Conservation (phyloP, 2,797 vertebrate genomes). For the Melanotaenia trifasciata region DNA sequence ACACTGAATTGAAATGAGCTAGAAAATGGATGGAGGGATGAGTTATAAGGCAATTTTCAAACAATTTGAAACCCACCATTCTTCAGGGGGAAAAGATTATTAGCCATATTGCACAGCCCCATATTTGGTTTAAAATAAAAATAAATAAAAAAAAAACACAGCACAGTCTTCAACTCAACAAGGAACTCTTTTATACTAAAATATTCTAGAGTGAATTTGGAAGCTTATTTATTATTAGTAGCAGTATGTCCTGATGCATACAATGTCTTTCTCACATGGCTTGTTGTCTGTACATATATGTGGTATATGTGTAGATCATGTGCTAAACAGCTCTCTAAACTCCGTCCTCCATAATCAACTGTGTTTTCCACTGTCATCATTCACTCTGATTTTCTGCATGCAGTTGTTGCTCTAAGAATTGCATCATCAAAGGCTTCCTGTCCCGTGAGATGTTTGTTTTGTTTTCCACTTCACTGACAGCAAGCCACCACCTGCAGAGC, state of each 20-base stretch:
- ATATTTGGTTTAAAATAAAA: too few relatives aligned
- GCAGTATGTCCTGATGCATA: background rate
- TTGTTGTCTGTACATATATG: background rate
- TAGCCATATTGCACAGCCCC: too few relatives aligned
- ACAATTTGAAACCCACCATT: too few relatives aligned
- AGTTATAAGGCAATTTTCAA: too few relatives aligned
- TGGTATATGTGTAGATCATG: background rate
- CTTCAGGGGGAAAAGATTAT: too few relatives aligned
- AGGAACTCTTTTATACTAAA: too few relatives aligned
- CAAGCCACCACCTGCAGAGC: conserved; percentile 64
- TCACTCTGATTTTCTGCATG: conserved; percentile 26
- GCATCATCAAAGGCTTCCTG: conserved; percentile 61
- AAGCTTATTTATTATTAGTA: background rate
- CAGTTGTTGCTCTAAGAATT: conserved; percentile 36
- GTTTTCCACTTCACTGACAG: conserved; percentile 61
- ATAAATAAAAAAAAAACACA: too few relatives aligned
- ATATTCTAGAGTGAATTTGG: too few relatives aligned
- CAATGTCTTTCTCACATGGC: background rate
- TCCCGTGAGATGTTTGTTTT: conserved; percentile 58
- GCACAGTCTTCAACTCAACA: too few relatives aligned
- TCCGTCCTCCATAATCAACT: conserved; percentile 8
- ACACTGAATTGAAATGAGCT: too few relatives aligned
- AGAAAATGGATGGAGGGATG: too few relatives aligned
- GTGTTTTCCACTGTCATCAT: conserved; percentile 39
- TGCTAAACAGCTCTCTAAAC: conserved; percentile 27